Conservation (phyloP, 2,888 invertebrate genomes). For the Drosophila mettleri region DNA sequence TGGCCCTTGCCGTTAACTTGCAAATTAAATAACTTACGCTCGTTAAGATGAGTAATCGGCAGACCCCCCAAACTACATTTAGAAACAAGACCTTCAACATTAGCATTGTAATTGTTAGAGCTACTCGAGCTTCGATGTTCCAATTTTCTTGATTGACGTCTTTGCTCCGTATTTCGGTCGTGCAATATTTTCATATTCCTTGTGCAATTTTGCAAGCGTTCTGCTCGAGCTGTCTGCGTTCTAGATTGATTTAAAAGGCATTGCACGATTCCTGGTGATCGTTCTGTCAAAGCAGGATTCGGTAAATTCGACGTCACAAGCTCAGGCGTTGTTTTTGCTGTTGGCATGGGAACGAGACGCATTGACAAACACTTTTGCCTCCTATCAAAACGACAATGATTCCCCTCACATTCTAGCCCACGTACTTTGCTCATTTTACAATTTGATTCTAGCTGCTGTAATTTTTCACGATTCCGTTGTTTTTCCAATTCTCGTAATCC, state of each 20-base stretch:
- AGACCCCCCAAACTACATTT: conserved; percentile 11
- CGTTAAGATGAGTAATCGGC: conserved; percentile 24
- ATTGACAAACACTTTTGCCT: conserved; percentile 15
- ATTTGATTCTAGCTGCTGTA: conserved; percentile 38
- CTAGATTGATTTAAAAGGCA: conserved; percentile 12
- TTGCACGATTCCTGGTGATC: conserved; percentile 67
- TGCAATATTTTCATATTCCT: conserved; percentile 19
- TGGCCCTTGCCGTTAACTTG: conserved; percentile 32
- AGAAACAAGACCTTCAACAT: neutral
- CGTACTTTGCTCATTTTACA: conserved; percentile 23
- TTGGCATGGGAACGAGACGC: conserved; percentile 26
- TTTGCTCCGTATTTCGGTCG: conserved; percentile 5
- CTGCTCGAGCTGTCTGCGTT: conserved; percentile 7
- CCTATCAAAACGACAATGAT: neutral
- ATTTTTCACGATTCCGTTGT: conserved; percentile 29
- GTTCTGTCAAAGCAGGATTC: conserved; percentile 42
- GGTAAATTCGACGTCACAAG: conserved; percentile 43
- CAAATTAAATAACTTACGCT: conserved; percentile 52
- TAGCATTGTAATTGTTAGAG: conserved; percentile 42
- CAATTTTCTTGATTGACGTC: neutral
- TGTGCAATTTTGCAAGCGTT: conserved; percentile 19
- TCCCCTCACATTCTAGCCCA: conserved; percentile 29
- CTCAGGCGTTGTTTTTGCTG: conserved; percentile 3
- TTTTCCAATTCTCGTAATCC: conserved; percentile 42
- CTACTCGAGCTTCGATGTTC: conserved; percentile 41